These are phyloP conservation scores for Callosobruchus maculatus DNA, from an alignment of 2,888 invertebrate species.

Conservation along the genomic window DNA sequence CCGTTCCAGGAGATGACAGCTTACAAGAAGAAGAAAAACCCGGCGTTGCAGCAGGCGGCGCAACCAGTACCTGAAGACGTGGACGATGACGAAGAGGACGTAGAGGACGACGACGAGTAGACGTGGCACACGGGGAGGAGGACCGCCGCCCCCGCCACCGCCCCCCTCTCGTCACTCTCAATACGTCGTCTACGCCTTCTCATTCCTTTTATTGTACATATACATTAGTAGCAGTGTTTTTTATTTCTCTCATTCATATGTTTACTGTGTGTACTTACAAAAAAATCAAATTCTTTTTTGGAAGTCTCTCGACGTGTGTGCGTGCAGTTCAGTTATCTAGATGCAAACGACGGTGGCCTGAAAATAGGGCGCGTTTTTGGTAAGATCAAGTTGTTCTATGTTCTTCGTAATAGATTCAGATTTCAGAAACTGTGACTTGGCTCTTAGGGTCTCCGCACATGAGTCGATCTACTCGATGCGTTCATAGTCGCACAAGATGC, in stretches of 20 bases:
- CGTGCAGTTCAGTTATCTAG: conserved; percentile 14
- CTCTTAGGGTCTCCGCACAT: no score
- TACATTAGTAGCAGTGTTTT: conserved; percentile 38
- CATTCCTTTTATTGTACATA: conserved; percentile 46
- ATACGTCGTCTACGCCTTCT: conserved; percentile 37
- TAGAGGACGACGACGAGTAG: conserved; percentile 52
- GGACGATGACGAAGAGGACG: conserved; percentile 56
- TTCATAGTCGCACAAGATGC: no score
- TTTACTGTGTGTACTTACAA: conserved; percentile 46
- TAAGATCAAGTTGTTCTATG: no score
- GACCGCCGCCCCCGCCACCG: conserved; percentile 1
- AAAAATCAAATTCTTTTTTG: conserved; percentile 25
- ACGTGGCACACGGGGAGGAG: conserved; percentile 31
- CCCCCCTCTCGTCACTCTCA: conserved; percentile 8
- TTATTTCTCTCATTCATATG: conserved; percentile 24
- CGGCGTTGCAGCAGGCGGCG: conserved; percentile 46
- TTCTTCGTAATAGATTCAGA: not conserved
- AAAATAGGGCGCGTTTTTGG: conserved; percentile 2
- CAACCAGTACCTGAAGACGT: conserved; percentile 61
- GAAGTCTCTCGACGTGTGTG: conserved; percentile 19
- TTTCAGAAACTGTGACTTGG: no score
- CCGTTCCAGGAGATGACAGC: conserved; percentile 73
- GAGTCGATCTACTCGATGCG: no score
- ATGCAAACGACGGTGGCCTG: not conserved
- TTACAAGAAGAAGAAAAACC: conserved; percentile 70